Base-by-base conservation (phyloP, 2,888 invertebrate genomes). In the Polydrusus tereticollis region DNA sequence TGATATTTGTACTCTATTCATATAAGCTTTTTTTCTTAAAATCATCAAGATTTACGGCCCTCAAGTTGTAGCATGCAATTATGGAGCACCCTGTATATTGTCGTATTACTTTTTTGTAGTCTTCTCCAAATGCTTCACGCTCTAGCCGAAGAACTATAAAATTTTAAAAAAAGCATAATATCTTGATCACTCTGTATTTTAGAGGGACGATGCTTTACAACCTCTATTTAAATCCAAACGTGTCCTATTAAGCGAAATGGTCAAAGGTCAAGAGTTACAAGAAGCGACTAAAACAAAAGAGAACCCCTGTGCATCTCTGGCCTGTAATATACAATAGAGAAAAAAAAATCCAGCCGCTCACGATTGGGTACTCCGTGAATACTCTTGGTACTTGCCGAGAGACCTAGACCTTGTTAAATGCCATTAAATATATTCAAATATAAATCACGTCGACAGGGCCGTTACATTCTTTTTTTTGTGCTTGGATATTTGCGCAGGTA, bases 361-460 rank as follows among this genome's bases (percentile, higher is more conserved):
- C 71, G 71, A 66, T 71, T 71, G 66, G 67, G 20, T 72, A 69
- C 77, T 75, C 47, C 79, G 79, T 78, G 79, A 77, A 79, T 77
- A 75, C 72, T 77, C 71, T 69, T 62, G 63, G 75, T 63, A 65
- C 59, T 65, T 29, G 59, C 65, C 23, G 47, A 71, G 62, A 76
- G 73, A 70, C 75, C 75, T 77, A 77, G 77, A 76, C 77, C 75
- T 77, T 76, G 64, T 66, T 71, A 71, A 59, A 71, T 76, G 69
- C 74, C 72, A 67, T 73, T 65, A 72, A 73, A 72, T 72, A 73
- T 71, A 72, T 71, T 71, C 71, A 71, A 66, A 66, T 66, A 71
- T 71, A 71, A 71, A 71, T 71, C 66, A 71, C 71, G 50, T 45
- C 36, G 23, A 45, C 47, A 47, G 21, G 23, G 47, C 47, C 21